These are phyloP conservation scores for Sebastiscus albofasciatus DNA, from an alignment of 2,797 vertebrate species.

Conservation along the genomic window DNA sequence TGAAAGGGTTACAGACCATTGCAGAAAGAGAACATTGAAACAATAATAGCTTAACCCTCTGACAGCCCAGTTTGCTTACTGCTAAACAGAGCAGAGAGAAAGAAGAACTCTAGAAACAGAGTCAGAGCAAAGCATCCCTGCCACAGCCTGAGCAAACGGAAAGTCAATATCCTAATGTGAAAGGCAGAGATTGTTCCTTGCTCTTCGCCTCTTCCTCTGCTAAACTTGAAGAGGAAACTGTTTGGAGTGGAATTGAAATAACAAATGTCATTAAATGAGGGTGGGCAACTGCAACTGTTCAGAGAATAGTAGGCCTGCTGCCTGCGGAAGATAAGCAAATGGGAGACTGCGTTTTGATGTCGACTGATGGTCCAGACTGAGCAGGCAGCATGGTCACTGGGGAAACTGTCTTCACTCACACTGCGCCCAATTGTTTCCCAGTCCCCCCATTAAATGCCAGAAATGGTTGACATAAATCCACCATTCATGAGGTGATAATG, in stretches of 20 bases:
- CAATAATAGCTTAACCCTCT: slow-evolving; percentile 1
- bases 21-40: neutral
- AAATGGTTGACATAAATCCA: slow-evolving; percentile 49
- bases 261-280: slow-evolving; percentile 67
- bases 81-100: neutral
- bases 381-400: slow-evolving; percentile 41
- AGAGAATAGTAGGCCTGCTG: slow-evolving; percentile 62
- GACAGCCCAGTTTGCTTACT: slow-evolving; percentile 12
- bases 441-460: slow-evolving; percentile 50
- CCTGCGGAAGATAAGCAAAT: slow-evolving; percentile 68
- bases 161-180: slow-evolving; percentile 60
- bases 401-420: slow-evolving; percentile 44
- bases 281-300: slow-evolving; percentile 57
- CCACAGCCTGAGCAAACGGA: slow-evolving; percentile 40
- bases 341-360: slow-evolving; percentile 48
- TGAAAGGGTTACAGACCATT: neutral
- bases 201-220: slow-evolving; percentile 29
- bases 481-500: slow-evolving; percentile 48
- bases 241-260: slow-evolving; percentile 71
- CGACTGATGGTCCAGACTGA: slow-evolving; percentile 46
- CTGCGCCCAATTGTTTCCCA: slow-evolving; percentile 59
- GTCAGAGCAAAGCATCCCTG: slow-evolving; percentile 21
- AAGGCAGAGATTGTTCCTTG: slow-evolving; percentile 43
- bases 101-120: slow-evolving; percentile 20
- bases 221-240: slow-evolving; percentile 58